Percentiles rank a stretch among this genome's conserved stretches.
Conservation (phyloP, 2,797 vertebrate species). For the Denticeps clupeoides region DNA sequence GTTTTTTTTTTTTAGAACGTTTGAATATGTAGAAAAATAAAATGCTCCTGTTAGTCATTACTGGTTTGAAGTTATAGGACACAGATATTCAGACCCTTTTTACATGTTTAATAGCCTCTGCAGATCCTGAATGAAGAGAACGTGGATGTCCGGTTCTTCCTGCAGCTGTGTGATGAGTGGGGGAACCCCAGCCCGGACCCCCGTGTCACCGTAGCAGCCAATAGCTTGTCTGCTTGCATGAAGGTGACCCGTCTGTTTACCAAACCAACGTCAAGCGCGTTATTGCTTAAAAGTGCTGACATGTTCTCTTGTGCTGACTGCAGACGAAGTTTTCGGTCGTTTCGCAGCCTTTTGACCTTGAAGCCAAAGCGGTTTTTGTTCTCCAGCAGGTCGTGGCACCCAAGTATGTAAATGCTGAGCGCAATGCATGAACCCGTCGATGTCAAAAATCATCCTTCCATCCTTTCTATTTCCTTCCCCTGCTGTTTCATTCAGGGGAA, state of each 20-base stretch:
- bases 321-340: conserved; percentile 55
- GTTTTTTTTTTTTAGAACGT: no score
- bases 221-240: conserved; percentile 17
- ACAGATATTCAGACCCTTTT: no score
- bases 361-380: conserved; percentile 66
- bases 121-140: conserved; percentile 68
- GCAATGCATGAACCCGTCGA: not conserved
- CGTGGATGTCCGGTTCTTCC: conserved; percentile 55
- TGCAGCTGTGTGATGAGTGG: conserved; percentile 81
- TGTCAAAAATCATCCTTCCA: not conserved
- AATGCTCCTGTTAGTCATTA: no score
- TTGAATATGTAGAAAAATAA: no score
- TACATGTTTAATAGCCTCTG: conserved; percentile 53
- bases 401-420: conserved; percentile 59
- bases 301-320: not conserved
- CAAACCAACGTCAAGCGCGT: conserved; percentile 27
- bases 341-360: conserved; percentile 59
- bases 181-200: conserved; percentile 66
- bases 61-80: no score
- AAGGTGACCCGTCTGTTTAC: conserved; percentile 34
- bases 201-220: conserved; percentile 50
- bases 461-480: not conserved
- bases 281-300: not conserved
- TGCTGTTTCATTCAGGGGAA: conserved; percentile 53
- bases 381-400: conserved; percentile 58